These are phyloP conservation scores for Chloropsis hardwickii DNA, from an alignment of 2,113 vertebrate genomes.

Conservation along the genomic window DNA sequence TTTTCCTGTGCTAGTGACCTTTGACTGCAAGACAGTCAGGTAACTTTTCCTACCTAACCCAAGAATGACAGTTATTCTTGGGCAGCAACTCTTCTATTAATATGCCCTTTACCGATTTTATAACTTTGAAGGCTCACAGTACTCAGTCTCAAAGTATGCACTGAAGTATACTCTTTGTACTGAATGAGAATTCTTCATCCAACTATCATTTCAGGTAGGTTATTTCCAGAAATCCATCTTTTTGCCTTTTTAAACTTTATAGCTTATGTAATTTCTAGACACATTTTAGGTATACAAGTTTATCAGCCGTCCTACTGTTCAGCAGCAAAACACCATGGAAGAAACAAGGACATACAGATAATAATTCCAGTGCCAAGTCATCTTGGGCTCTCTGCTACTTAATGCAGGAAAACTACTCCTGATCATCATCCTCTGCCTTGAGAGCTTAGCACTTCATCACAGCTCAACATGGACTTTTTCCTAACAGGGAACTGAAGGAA, in stretches of 20 bases:
- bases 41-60: not conserved
- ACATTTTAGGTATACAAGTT: not conserved
- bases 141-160: not conserved
- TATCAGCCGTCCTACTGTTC: not conserved
- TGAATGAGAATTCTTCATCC: not conserved
- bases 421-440: not conserved
- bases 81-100: not conserved
- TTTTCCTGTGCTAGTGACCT: not conserved
- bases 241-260: not conserved
- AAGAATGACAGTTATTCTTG: not conserved
- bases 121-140: not conserved
- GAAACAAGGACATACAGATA: not conserved
- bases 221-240: not conserved
- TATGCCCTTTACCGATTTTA: not conserved
- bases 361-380: not conserved
- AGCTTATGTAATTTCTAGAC: not conserved
- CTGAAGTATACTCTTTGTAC: not conserved
- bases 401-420: not conserved
- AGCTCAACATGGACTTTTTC: not conserved
- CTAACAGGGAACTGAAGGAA: not conserved
- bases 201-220: not conserved
- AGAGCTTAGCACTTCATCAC: not conserved
- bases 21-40: not conserved
- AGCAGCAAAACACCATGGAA: not conserved
- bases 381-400: not conserved